Evolutionary conservation across 2,113 vertebrate genomes (phyloP), one percentile per base, ranked within the genome.

Genomic region (Cynopterus brachyotis): DNA sequence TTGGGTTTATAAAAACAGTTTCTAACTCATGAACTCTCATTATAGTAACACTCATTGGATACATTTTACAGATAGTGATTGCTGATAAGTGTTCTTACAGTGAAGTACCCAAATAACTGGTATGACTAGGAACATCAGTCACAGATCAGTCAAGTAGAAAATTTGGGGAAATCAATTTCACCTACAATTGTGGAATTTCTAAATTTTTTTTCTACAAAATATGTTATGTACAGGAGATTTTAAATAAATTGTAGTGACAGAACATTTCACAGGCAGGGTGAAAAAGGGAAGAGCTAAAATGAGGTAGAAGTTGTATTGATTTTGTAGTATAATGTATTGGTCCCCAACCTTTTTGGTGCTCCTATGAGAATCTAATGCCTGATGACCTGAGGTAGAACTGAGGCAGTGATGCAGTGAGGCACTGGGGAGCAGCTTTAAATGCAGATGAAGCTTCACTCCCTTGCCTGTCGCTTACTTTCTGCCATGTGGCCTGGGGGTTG

Each of bases 21-120:
- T 89, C 96, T 92, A 97, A 96, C 80, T 96, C 97, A 96, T 89
- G 96, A 98, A 86, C 91, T 96, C 91, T 97, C 96, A 93, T 53
- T 93, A 91, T 70, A 86, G 96, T 98, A 98, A 98, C 95, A 93
- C 89, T 93, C 89, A 79, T 76, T 82, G 92, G 95, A 97, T 95
- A 92, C 75, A 93, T 97, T 97, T 97, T 90, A 96, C 13, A 95
- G 93, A 96, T 50, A 96, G 93, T 88, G 96, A 96, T 96, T 97
- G 91, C 94, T 97, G 97, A 89, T 97, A 98, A 98, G 86, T 83
- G 64, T 87, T 97, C 84, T 83, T 47, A 72, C 96, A 97, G 80
- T 94, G 76, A 98, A 91, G 86, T 92, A 73, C 82, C 96, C 89
- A 89, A 93, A 89, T 91, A 97, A 16, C 57, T 37, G 84, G 90